phyloP scores from a whole-genome alignment of 2,113 vertebrate genomes.

The Aegotheles bennettii region DNA sequence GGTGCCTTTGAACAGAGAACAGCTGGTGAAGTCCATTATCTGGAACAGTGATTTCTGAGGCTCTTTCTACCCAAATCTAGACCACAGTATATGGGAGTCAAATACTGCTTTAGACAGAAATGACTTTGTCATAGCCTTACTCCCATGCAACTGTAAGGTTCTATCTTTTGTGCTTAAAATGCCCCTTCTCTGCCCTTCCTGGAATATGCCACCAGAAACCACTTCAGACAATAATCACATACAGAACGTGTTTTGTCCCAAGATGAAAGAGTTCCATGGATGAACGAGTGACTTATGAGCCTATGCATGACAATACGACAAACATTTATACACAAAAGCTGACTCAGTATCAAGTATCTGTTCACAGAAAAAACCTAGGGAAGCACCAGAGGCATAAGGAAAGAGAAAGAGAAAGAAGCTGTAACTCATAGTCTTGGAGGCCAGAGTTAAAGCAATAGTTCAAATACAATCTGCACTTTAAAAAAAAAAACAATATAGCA shows the following conservation, averaged over 20 bases:
- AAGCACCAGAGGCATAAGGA: not conserved
- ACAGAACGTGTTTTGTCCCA: not conserved
- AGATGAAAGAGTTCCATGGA: not conserved
- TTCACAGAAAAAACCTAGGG: not conserved
- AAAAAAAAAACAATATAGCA: not conserved
- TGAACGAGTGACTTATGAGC: not conserved
- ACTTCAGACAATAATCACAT: not conserved
- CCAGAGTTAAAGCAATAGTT: not conserved
- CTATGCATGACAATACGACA: not conserved
- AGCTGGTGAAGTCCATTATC: not conserved
- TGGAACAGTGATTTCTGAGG: not conserved
- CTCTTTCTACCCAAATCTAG: not conserved
- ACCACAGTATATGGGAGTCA: not conserved
- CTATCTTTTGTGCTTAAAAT: not conserved
- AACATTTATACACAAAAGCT: not conserved
- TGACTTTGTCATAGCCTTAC: not conserved
- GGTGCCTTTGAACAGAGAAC: not conserved
- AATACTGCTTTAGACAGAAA: not conserved
- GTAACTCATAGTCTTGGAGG: not conserved
- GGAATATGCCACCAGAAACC: not conserved
- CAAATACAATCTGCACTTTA: not conserved
- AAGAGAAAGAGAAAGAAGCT: not conserved
- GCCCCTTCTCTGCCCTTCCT: not conserved
- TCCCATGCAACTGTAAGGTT: not conserved
- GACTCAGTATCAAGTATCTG: not conserved